phyloP scores from a whole-genome alignment of 2,888 invertebrate genomes.

The Clepsis dumicolana region DNA sequence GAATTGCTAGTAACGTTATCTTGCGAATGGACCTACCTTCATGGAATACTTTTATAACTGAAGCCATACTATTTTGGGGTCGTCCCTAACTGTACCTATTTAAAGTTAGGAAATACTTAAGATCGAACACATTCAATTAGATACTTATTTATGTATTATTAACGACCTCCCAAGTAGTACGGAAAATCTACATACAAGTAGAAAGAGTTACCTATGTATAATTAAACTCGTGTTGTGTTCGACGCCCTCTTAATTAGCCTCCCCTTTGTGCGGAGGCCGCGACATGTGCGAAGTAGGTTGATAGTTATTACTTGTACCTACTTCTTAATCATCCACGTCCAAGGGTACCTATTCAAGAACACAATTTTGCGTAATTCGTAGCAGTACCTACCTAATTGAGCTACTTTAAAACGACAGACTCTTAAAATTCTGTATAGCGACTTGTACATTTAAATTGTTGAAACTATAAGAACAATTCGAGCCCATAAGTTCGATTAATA shows the following conservation, averaged over 20 bases:
- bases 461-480: slow-evolving; percentile 13
- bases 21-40: too few species aligned
- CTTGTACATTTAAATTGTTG: neutral
- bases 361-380: slow-evolving; percentile 39
- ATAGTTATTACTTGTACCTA: slow-evolving; percentile 41
- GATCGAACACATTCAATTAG: neutral
- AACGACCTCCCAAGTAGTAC: too few species aligned
- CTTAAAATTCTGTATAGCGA: neutral
- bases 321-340: slow-evolving; percentile 50
- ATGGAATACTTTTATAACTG: too few species aligned
- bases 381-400: slow-evolving; percentile 24
- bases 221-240: slow-evolving; percentile 69
- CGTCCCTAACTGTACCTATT: too few species aligned
- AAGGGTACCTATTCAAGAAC: slow-evolving; percentile 50
- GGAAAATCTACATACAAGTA: neutral
- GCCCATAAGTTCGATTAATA: slow-evolving; percentile 42
- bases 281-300: slow-evolving; percentile 70
- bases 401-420: slow-evolving; percentile 13
- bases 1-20: too few species aligned
- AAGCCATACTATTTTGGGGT: too few species aligned
- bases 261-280: slow-evolving; percentile 58
- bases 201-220: slow-evolving; percentile 50
- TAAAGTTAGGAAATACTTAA: too few species aligned
- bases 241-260: slow-evolving; percentile 68
- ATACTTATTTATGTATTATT: too few species aligned